Base-by-base conservation (phyloP, 1,140 invertebrate species). In the Rhyacophila brunnea region DNA sequence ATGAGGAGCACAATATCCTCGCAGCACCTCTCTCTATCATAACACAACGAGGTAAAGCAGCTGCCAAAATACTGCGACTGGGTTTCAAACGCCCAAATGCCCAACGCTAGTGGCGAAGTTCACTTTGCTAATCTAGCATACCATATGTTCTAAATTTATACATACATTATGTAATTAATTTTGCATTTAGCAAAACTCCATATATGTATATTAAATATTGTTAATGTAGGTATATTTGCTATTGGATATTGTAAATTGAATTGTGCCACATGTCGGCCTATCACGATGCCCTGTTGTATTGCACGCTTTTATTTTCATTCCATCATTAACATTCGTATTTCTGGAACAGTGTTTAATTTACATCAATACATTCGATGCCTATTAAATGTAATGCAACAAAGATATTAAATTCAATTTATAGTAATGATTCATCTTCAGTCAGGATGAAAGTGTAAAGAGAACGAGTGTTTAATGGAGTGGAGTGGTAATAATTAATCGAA, bases 1-100 rank as follows among this genome's bases (percentile, higher is more conserved):
- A 75, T 66, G 71, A 76, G 66, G 70, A 64, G 42, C 23, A 28
- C 69, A 73, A 45, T 11, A 50, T 58, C 15, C 68, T 75, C 60
- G 73, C 70, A 56, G 71, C 70, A 46, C 79, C 83, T 9, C 74
- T 77, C 68, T 68, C 72, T 60, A 53, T 64, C 50, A 69, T 74
- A 62, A 72, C 70, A 3, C 28, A 51, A 46, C 77, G 82, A 10
- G 74, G 77, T 68, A 82, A 81, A 71, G 81, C 81, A 62, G 82
- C 81, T 69, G 80, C 80, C 66, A 75, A 71, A 64, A 81, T 80
- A 70, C 72, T 83, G 43, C 43, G 79, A 65, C 75, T 72, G 71
- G 76, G 76, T 72, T 74, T 77, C 70, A 74, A 69, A 69, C 74
- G 72, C 48, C 74, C 70, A 67, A 67, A 69, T 65, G 70, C 68